These are phyloP conservation scores for Marronus borbonicus DNA, from an alignment of 2,888 invertebrate species.

Conservation along the genomic window DNA sequence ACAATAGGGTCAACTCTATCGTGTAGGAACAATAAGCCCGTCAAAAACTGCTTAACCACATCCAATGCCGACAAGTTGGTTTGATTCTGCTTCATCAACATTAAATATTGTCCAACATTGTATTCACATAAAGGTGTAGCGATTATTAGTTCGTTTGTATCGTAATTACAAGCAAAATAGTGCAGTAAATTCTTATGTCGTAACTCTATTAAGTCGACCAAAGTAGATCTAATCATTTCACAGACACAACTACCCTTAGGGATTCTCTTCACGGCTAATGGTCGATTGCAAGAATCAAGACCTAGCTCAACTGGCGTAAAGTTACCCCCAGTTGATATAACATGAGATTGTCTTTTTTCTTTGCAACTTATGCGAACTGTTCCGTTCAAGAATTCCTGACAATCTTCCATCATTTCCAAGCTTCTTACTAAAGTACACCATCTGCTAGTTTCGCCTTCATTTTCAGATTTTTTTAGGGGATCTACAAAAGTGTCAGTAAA, in stretches of 20 bases:
- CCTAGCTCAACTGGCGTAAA: slow-evolving; percentile 68
- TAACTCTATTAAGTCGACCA: slow-evolving; percentile 63
- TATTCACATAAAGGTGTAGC: slow-evolving; percentile 68
- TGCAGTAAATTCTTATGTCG: slow-evolving; percentile 63
- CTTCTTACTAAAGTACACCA: slow-evolving; percentile 59
- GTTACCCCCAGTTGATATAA: slow-evolving; percentile 65
- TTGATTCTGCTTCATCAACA: slow-evolving; percentile 61
- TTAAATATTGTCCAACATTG: slow-evolving; percentile 67
- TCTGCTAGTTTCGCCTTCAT: slow-evolving; percentile 55
- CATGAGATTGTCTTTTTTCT: slow-evolving; percentile 60
- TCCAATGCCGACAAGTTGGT: slow-evolving; percentile 60
- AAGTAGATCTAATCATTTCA: slow-evolving; percentile 60
- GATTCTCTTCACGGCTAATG: slow-evolving; percentile 63
- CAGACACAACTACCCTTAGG: slow-evolving; percentile 59
- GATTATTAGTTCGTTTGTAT: slow-evolving; percentile 63
- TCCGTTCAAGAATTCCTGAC: slow-evolving; percentile 58
- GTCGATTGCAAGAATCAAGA: slow-evolving; percentile 62
- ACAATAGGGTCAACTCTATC: slow-evolving; percentile 64
- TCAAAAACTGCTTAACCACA: slow-evolving; percentile 62
- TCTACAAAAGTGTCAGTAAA: slow-evolving; percentile 50
- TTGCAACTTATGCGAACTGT: slow-evolving; percentile 61
- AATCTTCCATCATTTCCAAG: slow-evolving; percentile 59
- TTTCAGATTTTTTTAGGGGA: slow-evolving; percentile 48
- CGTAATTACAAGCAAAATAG: slow-evolving; percentile 64
- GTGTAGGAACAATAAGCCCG: slow-evolving; percentile 66